Percentiles rank a stretch among this genome's conserved stretches.
These are phyloP conservation scores for Luperina nickerlii DNA, from an alignment of 2,888 invertebrate species.

Conservation along the genomic window DNA sequence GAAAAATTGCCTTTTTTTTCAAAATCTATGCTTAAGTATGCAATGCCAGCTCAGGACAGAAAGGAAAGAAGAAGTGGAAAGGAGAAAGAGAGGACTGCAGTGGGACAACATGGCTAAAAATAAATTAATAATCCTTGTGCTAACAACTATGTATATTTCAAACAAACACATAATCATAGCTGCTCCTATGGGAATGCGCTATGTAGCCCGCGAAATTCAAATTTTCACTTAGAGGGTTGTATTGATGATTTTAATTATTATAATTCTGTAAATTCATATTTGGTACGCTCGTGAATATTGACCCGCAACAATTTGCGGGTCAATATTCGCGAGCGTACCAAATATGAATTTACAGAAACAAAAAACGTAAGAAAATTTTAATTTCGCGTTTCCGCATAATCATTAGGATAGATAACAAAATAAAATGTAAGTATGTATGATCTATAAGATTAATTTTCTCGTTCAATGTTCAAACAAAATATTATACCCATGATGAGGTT, in stretches of 20 bases:
- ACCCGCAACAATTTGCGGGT: too few species aligned
- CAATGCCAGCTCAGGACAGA: neutral
- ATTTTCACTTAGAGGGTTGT: too few species aligned
- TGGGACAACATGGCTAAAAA: too few species aligned
- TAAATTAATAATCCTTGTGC: neutral
- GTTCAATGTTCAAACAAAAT: too few species aligned
- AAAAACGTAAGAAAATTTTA: neutral
- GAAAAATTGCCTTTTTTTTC: neutral
- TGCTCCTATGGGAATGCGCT: neutral
- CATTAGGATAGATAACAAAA: neutral
- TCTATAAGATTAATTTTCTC: neutral
- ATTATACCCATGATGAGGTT: neutral
- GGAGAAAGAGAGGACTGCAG: neutral
- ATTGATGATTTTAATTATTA: too few species aligned
- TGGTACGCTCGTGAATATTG: neutral
- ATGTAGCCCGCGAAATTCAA: too few species aligned
- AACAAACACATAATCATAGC: neutral
- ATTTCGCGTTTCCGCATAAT: neutral
- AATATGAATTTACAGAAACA: too few species aligned
- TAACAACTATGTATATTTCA: neutral
- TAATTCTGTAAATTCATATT: neutral
- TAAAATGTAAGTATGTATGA: neutral
- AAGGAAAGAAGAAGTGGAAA: neutral
- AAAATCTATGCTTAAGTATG: neutral
- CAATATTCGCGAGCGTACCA: too few species aligned